Evolutionary conservation across 2,888 invertebrate species (phyloP).

Genomic region (Epinotia bilunana): DNA sequence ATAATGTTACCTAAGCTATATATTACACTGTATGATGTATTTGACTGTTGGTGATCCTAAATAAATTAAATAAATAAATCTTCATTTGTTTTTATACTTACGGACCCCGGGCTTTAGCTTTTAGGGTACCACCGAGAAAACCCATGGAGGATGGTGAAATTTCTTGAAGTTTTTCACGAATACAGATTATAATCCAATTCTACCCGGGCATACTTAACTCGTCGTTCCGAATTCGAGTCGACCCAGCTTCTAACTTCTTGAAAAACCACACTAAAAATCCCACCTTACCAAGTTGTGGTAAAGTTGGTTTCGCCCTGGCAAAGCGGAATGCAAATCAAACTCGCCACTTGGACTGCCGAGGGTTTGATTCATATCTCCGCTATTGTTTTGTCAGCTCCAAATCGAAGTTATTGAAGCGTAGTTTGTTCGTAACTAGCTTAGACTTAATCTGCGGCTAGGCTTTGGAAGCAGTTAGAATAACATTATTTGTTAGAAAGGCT

Average conservation of each 20-base stretch:
- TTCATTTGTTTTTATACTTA: too few species aligned
- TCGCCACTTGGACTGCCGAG: slow-evolving; percentile 23
- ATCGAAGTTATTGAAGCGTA: slow-evolving; percentile 40
- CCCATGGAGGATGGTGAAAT: too few species aligned
- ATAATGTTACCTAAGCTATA: too few species aligned
- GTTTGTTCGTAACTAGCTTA: slow-evolving; percentile 24
- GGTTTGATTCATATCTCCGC: slow-evolving; percentile 60
- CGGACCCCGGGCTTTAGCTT: neutral
- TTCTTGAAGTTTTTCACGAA: too few species aligned
- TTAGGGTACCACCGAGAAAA: neutral
- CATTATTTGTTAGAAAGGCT: neutral
- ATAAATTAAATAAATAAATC: too few species aligned
- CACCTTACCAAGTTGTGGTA: slow-evolving; percentile 42
- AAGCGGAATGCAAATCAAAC: slow-evolving; percentile 34
- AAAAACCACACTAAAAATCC: neutral
- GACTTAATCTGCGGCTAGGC: slow-evolving; percentile 18
- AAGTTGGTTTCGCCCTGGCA: slow-evolving; percentile 41
- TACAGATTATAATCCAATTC: slow-evolving; percentile 18
- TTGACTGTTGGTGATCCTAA: too few species aligned
- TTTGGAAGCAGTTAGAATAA: slow-evolving; percentile 4
- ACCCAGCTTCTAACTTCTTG: slow-evolving; percentile 22
- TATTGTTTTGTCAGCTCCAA: slow-evolving; percentile 55
- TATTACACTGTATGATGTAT: too few species aligned
- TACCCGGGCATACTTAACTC: slow-evolving; percentile 16
- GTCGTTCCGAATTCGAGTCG: slow-evolving; percentile 27